phyloP scores from a whole-genome alignment of 2,888 invertebrate species.

The Petrolisthes manimaculis region DNA sequence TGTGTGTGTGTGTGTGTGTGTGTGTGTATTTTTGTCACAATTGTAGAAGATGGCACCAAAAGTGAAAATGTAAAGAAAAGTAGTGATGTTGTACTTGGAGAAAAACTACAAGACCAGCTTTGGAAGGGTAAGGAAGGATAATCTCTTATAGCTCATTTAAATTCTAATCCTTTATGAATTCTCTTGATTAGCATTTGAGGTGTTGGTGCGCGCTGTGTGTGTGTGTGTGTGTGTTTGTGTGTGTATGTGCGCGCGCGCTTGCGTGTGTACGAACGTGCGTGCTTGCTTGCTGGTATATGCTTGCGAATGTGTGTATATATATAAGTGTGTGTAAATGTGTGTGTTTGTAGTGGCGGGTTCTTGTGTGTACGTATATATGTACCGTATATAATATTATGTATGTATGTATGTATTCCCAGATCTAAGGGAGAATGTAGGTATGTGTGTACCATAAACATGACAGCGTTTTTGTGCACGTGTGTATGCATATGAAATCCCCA shows the following conservation, averaged over 20 bases:
- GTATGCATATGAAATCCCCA: not conserved
- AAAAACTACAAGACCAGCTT: too few relatives aligned
- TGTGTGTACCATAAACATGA: not conserved
- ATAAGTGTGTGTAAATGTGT: slow-evolving; percentile 19
- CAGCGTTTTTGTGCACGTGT: slow-evolving; percentile 5
- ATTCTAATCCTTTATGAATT: too few relatives aligned
- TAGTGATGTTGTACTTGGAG: too few relatives aligned
- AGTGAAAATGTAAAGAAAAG: too few relatives aligned
- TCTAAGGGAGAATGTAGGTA: not conserved
- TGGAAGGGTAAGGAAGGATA: too few relatives aligned
- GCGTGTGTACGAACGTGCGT: slow-evolving; percentile 25
- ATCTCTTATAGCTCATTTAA: too few relatives aligned
- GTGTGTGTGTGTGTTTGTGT: slow-evolving; percentile 29
- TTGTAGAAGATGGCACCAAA: too few relatives aligned
- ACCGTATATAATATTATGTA: too few relatives aligned
- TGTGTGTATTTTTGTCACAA: too few relatives aligned
- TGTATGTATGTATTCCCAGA: too few relatives aligned
- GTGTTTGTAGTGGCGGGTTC: slow-evolving; percentile 19
- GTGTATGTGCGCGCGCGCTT: too few relatives aligned
- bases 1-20: too few relatives aligned
- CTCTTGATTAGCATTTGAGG: not conserved
- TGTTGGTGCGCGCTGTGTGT: not conserved
- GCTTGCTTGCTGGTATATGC: not conserved
- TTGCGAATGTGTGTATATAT: not conserved
- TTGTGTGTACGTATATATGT: slow-evolving; percentile 1